Percentiles rank a stretch among this genome's conserved stretches.
Evolutionary conservation across 2,888 invertebrate species (phyloP).

Genomic region (Aphrophora alni): DNA sequence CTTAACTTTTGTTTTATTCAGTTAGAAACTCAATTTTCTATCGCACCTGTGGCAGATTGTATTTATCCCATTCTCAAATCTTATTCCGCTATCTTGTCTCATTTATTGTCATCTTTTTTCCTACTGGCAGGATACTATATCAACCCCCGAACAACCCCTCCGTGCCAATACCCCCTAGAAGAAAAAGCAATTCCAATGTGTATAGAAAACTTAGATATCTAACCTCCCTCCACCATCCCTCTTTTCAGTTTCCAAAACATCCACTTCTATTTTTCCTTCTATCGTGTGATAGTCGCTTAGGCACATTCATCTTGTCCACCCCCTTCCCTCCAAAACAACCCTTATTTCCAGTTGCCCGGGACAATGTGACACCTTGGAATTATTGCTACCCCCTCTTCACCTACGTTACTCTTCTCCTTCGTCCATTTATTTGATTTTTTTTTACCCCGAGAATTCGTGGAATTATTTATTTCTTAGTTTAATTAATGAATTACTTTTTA

Average conservation of each 20-base stretch:
- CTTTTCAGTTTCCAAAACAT: slow-evolving; percentile 32
- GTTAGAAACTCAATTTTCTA: neutral
- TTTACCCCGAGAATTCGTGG: neutral
- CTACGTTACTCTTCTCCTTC: slow-evolving; percentile 14
- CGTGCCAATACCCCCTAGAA: slow-evolving; percentile 31
- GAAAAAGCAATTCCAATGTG: slow-evolving; percentile 40
- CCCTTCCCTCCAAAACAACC: slow-evolving; percentile 24
- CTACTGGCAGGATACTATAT: neutral
- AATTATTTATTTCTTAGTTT: neutral
- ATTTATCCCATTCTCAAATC: neutral
- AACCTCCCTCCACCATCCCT: slow-evolving; percentile 16
- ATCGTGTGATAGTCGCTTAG: slow-evolving; percentile 39
- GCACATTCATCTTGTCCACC: slow-evolving; percentile 28
- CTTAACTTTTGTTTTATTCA: neutral
- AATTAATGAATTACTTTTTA: neutral
- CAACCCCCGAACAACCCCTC: neutral
- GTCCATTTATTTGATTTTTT: slow-evolving; percentile 34
- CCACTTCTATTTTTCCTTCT: slow-evolving; percentile 42
- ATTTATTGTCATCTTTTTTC: slow-evolving; percentile 23
- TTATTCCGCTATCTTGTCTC: neutral
- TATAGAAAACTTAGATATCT: slow-evolving; percentile 42
- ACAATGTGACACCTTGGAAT: slow-evolving; percentile 39
- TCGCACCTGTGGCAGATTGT: neutral
- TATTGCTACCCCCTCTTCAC: slow-evolving; percentile 30
- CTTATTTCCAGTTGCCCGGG: slow-evolving; percentile 35